These are phyloP conservation scores for Pseudomyrmex gracilis DNA, from an alignment of 1,140 invertebrate species.

Conservation along the genomic window DNA sequence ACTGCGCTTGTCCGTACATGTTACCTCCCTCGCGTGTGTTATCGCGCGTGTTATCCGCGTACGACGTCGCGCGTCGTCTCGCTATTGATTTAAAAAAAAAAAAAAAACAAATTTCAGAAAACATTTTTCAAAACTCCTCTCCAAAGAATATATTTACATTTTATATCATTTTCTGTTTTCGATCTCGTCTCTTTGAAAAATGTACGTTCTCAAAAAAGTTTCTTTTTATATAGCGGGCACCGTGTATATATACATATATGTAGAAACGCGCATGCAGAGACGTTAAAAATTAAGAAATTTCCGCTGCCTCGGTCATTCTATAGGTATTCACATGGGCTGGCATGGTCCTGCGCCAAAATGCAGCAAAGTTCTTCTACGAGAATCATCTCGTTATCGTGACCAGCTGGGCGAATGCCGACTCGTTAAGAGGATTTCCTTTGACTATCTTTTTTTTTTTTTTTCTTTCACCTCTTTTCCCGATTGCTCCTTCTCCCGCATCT, in stretches of 20 bases:
- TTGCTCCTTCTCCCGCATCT: conserved; percentile 20
- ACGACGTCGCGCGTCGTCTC: too few species aligned
- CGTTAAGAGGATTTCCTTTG: conserved; percentile 55
- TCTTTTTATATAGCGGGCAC: too few species aligned
- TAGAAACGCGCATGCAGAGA: too few species aligned
- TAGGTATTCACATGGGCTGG: not conserved
- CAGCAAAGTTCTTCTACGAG: not conserved
- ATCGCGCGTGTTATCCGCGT: not conserved
- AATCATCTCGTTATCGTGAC: conserved; percentile 38
- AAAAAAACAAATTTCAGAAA: too few species aligned
- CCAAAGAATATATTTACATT: not conserved
- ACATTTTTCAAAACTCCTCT: not conserved
- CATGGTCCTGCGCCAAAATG: conserved; percentile 21
- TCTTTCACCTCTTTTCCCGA: not conserved
- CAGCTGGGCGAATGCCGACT: conserved; percentile 31
- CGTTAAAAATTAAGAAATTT: conserved; percentile 6
- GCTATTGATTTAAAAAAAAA: too few species aligned
- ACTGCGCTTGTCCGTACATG: not conserved
- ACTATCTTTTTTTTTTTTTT: conserved; percentile 1
- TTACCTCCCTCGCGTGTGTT: not conserved
- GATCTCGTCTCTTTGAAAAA: not conserved
- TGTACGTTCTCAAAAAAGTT: too few species aligned
- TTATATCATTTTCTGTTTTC: not conserved
- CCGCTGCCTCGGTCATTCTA: not conserved
- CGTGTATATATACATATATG: too few species aligned